Evolutionary conservation across 1,140 invertebrate species (phyloP).

Genomic region (Trichogramma pretiosum): DNA sequence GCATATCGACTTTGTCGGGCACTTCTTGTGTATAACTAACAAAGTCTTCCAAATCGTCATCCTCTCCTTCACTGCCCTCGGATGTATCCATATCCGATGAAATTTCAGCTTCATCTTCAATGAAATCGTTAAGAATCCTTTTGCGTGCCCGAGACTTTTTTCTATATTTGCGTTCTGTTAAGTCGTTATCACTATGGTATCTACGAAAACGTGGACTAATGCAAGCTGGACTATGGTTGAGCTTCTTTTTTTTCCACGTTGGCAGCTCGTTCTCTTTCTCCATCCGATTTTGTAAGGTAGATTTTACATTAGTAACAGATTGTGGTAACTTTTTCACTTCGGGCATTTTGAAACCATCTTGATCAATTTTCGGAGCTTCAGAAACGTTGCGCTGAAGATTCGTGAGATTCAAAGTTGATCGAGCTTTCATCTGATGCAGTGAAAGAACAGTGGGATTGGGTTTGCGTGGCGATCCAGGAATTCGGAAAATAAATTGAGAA

Average conservation of each 20-base stretch:
- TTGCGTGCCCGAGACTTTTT: conserved; percentile 6
- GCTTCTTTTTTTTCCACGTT: background rate
- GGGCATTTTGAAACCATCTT: background rate
- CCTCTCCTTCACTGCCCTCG: conserved; percentile 29
- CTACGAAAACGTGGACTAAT: background rate
- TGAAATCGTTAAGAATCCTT: conserved; percentile 34
- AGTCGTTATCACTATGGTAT: background rate
- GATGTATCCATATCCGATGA: conserved; percentile 35
- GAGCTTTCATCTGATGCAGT: no score
- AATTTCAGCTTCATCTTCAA: conserved; percentile 50
- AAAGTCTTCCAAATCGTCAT: conserved; percentile 34
- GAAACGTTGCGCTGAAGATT: background rate
- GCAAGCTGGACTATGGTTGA: no score
- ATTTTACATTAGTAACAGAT: no score
- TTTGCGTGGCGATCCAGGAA: no score
- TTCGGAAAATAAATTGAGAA: no score
- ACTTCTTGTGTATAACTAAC: conserved; percentile 39
- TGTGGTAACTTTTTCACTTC: no score
- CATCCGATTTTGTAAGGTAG: no score
- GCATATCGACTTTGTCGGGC: conserved; percentile 43
- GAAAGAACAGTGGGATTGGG: no score
- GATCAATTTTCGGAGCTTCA: background rate
- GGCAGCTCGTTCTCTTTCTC: background rate
- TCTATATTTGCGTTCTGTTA: conserved; percentile 1
- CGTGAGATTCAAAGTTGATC: no score